These are phyloP conservation scores for Sebastiscus albofasciatus DNA, from an alignment of 2,797 vertebrate genomes.

Conservation along the genomic window DNA sequence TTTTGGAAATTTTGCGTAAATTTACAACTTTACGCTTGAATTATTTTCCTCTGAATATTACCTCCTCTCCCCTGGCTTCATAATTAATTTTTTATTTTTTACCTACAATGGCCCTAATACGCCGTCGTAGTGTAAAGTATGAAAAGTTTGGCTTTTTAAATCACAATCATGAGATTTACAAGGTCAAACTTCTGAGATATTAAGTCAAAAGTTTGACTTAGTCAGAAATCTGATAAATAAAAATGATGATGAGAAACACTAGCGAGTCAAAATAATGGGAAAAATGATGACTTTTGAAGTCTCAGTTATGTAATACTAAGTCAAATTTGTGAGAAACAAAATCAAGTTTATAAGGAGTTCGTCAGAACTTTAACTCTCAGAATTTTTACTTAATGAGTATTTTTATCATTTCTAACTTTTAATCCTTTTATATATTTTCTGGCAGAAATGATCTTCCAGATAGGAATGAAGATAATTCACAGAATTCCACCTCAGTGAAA, in stretches of 20 bases:
- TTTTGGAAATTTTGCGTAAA: no score
- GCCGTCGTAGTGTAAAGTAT: background rate
- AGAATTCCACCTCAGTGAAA: no score
- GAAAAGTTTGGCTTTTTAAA: background rate
- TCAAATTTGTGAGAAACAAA: background rate
- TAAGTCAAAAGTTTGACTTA: no score
- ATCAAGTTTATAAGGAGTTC: background rate
- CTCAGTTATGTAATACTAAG: background rate
- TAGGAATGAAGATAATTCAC: constrained; percentile 19
- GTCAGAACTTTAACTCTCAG: background rate
- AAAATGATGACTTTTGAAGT: background rate
- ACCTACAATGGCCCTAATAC: background rate
- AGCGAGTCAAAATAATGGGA: no score
- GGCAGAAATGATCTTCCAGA: constrained; percentile 42
- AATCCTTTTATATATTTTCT: constrained; percentile 1
- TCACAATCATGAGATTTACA: background rate
- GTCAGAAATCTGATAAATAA: background rate
- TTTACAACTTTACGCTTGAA: background rate
- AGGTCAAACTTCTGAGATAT: background rate
- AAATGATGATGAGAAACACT: background rate
- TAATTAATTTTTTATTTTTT: background rate
- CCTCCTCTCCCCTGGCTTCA: no score
- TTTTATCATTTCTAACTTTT: background rate
- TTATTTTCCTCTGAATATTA: no score
- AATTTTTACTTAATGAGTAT: background rate